Percentiles rank a stretch among this genome's conserved stretches.
These are phyloP conservation scores for Chloebia gouldiae DNA, from an alignment of 2,113 vertebrate species.

Conservation along the genomic window DNA sequence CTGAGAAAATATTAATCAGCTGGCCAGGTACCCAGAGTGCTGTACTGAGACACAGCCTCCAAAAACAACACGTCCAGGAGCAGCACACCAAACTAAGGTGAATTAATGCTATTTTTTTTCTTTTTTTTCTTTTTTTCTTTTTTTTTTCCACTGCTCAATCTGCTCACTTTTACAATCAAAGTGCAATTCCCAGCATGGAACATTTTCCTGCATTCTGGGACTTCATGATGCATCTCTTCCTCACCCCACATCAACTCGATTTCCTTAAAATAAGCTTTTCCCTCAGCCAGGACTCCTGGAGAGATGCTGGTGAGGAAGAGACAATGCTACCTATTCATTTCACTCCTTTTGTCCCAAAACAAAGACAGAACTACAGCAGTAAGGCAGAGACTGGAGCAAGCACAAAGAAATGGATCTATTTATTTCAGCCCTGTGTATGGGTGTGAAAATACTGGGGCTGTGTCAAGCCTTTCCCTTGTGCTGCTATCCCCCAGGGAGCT, in stretches of 20 bases:
- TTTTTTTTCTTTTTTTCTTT: too few species aligned
- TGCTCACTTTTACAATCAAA: not conserved
- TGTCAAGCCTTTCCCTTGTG: not conserved
- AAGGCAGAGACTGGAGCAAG: not conserved
- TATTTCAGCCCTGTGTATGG: not conserved
- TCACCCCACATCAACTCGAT: not conserved
- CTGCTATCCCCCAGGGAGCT: not conserved
- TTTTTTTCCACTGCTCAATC: not conserved
- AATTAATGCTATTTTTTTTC: not conserved
- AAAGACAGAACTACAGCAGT: not conserved
- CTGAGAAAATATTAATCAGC: not conserved
- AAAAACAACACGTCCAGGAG: not conserved
- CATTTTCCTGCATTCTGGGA: not conserved
- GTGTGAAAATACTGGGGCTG: not conserved
- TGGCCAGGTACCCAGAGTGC: not conserved
- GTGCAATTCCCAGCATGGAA: not conserved
- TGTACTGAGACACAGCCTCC: not conserved
- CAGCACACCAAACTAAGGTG: not conserved
- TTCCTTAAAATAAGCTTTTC: not conserved
- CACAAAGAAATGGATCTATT: rapidly evolving
- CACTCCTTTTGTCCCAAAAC: not conserved
- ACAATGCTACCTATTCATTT: not conserved
- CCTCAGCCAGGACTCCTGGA: not conserved
- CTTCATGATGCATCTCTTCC: not conserved
- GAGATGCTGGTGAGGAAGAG: not conserved